Evolutionary conservation across 2,888 invertebrate species (phyloP).

Genomic region (Pterostichus madidus): DNA sequence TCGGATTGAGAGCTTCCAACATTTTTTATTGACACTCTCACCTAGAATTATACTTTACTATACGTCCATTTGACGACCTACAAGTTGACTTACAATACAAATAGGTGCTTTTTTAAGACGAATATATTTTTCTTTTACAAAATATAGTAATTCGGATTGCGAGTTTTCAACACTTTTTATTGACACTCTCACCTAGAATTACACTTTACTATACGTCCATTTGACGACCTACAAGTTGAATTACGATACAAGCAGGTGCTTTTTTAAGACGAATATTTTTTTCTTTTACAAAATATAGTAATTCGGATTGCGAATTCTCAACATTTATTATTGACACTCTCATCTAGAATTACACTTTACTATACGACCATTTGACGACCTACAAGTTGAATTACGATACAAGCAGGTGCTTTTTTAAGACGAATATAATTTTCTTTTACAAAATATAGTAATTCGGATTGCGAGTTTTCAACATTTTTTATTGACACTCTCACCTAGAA

Average conservation of each 20-base stretch:
- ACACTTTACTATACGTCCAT: neutral
- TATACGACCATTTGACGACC: constrained; percentile 23
- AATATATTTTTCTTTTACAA: neutral
- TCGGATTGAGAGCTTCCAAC: constrained; percentile 15
- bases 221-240: constrained; percentile 20
- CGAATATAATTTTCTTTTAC: neutral
- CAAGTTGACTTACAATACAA: constrained; percentile 7
- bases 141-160: constrained; percentile 34
- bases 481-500: constrained; percentile 10
- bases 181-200: constrained; percentile 15
- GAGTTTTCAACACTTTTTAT: neutral
- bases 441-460: constrained; percentile 37
- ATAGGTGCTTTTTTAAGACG: neutral
- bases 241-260: neutral
- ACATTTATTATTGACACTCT: neutral
- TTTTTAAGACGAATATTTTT: neutral
- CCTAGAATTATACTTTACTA: constrained; percentile 23
- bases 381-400: constrained; percentile 9
- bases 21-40: neutral
- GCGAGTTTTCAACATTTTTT: constrained; percentile 1
- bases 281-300: neutral
- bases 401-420: constrained; percentile 1
- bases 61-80: constrained; percentile 25
- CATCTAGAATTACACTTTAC: constrained; percentile 12
- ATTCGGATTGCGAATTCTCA: constrained; percentile 19